phyloP scores from a whole-genome alignment of 2,797 vertebrate genomes.

The Peromyscus aztecus region DNA sequence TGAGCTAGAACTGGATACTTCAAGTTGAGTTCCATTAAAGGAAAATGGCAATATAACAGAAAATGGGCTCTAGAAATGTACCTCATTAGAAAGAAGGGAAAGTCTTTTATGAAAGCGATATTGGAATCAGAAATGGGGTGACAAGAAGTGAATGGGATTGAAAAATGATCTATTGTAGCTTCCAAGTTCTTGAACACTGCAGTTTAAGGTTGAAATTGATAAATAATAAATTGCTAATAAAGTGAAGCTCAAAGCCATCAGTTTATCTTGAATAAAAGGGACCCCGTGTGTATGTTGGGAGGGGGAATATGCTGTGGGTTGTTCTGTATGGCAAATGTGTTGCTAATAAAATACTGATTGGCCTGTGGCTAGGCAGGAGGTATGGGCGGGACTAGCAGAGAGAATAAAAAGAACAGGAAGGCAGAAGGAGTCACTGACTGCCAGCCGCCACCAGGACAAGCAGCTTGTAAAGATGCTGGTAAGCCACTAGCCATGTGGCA shows the following conservation, averaged over 20 bases:
- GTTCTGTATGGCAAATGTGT: no score
- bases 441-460: no score
- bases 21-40: slow-evolving; percentile 76
- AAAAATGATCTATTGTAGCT: not conserved
- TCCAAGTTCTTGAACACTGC: slow-evolving; percentile 22
- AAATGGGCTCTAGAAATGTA: slow-evolving; percentile 75
- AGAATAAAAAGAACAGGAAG: no score
- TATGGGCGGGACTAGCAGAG: no score
- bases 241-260: not conserved
- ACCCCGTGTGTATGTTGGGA: not conserved
- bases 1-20: slow-evolving; percentile 58
- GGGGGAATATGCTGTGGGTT: no score
- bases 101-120: slow-evolving; percentile 73
- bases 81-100: slow-evolving; percentile 80
- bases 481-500: no score
- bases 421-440: no score
- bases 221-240: slow-evolving; percentile 24
- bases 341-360: no score
- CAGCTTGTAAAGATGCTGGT: no score
- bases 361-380: no score
- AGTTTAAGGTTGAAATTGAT: slow-evolving; percentile 41
- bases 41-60: slow-evolving; percentile 62
- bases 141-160: slow-evolving; percentile 51
- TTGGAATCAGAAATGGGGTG: slow-evolving; percentile 60
- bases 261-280: slow-evolving; percentile 3